Evolutionary conservation across 2,113 vertebrate genomes (phyloP), one percentile per base, ranked within the genome.

Genomic region (Mus pahari): DNA sequence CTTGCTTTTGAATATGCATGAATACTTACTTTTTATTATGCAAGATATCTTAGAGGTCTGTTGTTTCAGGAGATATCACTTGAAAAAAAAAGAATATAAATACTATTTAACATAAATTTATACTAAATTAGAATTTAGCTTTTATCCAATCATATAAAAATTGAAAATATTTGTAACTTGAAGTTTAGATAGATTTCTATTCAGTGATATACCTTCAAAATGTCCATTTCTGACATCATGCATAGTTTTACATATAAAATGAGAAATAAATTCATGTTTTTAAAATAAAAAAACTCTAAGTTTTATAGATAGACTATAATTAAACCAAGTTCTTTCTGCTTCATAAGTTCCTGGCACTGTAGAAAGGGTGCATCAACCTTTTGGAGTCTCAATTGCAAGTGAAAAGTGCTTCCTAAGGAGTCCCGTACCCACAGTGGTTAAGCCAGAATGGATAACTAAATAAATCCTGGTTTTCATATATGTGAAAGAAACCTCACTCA

Each of bases 121-220:
- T 64, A 91, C 17, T 50, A 92, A 91, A 78, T 45, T 91, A 36
- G 0, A 92, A 50, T 92, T 96, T 86, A 93, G 28, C 62, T 28
- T 58, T 31, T 89, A 66, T 33, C 70, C 19, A 88, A 16, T 62
- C 0, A 64, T 48, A 45, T 86, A 45, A 66, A 86, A 86, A 77
- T 78, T 77, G 79, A 90, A 26, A 58, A 86, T 66, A 82, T 66
- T 39, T 55, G 17, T 10, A 95, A 58, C 1, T 77, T 83, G 33
- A 91, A 74, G 20, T 33, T 93, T 42, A 42, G 24, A 31, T 16
- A 60, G 39, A 48, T 12, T 33, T 45, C 1, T 93, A 42, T 2
- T 83, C 70, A 39, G 62, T 42, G 16, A 68, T 2, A 26, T 5
- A n/a, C 19, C 91, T 89, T 79, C 33, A 9, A 1, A 73, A 74